Base-by-base conservation (phyloP, 2,888 invertebrate species). In the Lasiommata megera region DNA sequence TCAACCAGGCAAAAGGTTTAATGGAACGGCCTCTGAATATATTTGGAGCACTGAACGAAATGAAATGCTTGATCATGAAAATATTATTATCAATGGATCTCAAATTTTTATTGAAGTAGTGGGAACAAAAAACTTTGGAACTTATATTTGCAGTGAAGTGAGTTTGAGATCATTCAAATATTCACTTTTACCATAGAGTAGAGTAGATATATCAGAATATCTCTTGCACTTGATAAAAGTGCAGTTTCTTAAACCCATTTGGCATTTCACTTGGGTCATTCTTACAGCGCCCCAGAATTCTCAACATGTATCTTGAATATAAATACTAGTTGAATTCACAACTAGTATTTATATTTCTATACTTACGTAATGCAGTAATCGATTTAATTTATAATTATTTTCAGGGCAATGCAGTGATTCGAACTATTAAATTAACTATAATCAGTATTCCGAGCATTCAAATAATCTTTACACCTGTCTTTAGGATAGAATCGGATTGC, bases 141-240 rank as follows among this genome's bases (percentile, higher is more conserved):
- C 61, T 6, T 83, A 82, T 48, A 64, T 65, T 28, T 82, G 82
- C 34, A 69, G 50, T 28, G 60, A 67, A 69, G 80, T 76, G 47
- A 66, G 61, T 56, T 3, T 9, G 0, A 3, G 3, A 12, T 23
- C n/a, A 31, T 31, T n/a, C n/a, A n/a, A n/a, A n/a, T n/a, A n/a
- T n/a, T n/a, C n/a, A n/a, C n/a, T n/a, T n/a, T n/a, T n/a, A n/a
- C n/a, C n/a, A n/a, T n/a, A n/a, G n/a, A n/a, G n/a, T n/a, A n/a
- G n/a, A n/a, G n/a, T n/a, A n/a, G n/a, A n/a, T n/a, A n/a, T n/a
- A n/a, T n/a, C n/a, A n/a, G n/a, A n/a, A n/a, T n/a, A n/a, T n/a
- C n/a, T n/a, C n/a, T n/a, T n/a, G n/a, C n/a, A n/a, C n/a, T n/a
- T n/a, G n/a, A n/a, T n/a, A n/a, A n/a, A n/a, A n/a, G n/a, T n/a